Conservation (phyloP, 1,140 invertebrate species). For the Drosophila leontia region DNA sequence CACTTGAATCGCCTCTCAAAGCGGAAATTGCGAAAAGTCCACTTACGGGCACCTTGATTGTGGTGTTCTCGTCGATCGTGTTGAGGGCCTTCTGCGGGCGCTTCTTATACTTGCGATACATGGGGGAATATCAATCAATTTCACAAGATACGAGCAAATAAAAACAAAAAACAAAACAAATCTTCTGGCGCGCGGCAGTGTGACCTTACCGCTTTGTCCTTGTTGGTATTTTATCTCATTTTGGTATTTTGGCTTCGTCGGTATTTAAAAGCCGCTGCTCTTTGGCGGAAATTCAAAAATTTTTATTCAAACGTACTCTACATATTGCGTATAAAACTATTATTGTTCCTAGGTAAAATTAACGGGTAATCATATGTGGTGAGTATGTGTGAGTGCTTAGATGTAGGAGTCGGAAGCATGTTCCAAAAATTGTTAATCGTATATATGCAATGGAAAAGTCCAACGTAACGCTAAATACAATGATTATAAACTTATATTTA, state of each 20-base stretch:
- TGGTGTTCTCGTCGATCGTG: slow-evolving; percentile 73
- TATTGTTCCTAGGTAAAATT: slow-evolving; percentile 53
- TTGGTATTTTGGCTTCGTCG: not conserved
- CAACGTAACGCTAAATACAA: slow-evolving; percentile 52
- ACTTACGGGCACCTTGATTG: slow-evolving; percentile 72
- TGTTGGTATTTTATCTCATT: not conserved
- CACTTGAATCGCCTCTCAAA: not conserved
- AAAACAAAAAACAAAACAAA: slow-evolving; percentile 28
- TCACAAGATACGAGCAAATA: not conserved
- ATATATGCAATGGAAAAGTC: slow-evolving; percentile 55
- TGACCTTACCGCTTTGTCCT: not conserved
- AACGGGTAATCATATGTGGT: slow-evolving; percentile 34
- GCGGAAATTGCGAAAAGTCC: not conserved
- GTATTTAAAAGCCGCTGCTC: not conserved
- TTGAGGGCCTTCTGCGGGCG: slow-evolving; percentile 47
- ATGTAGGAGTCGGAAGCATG: slow-evolving; percentile 41
- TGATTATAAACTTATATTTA: slow-evolving; percentile 58
- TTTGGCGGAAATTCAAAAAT: slow-evolving; percentile 34
- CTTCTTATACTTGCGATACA: slow-evolving; percentile 61
- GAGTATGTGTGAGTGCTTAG: slow-evolving; percentile 50
- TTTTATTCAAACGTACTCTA: slow-evolving; percentile 54
- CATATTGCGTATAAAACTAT: slow-evolving; percentile 50
- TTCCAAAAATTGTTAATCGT: slow-evolving; percentile 47
- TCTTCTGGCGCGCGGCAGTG: slow-evolving; percentile 8
- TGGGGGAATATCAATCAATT: slow-evolving; percentile 11